Conservation (phyloP, 1,140 invertebrate genomes). For the Thaumatotibia leucotreta region DNA sequence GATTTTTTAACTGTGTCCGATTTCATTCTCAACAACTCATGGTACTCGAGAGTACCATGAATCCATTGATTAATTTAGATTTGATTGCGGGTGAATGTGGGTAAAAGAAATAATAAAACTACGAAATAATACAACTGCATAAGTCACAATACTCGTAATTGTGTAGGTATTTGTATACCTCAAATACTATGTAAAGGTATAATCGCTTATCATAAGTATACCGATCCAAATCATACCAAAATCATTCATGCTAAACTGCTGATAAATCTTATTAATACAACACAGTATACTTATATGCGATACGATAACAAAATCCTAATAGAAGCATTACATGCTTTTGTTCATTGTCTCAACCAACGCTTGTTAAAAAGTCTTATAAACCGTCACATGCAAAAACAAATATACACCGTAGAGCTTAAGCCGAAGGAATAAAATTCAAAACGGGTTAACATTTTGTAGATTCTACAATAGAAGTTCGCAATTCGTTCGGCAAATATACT, state of each 20-base stretch:
- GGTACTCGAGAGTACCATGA: no score
- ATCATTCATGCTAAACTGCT: background rate
- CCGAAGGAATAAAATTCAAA: background rate
- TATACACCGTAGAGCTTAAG: background rate
- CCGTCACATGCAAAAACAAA: background rate
- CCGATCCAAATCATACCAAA: background rate
- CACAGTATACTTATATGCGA: no score
- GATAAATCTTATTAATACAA: background rate
- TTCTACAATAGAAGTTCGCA: background rate
- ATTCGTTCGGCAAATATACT: background rate
- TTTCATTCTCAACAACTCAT: no score
- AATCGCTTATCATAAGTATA: no score
- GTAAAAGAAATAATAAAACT: no score
- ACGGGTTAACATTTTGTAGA: background rate
- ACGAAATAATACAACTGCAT: no score
- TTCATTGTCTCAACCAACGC: constrained; percentile 2
- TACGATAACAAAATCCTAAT: background rate
- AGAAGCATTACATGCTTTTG: background rate
- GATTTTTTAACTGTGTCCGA: no score
- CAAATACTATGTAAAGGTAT: no score
- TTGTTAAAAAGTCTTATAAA: background rate
- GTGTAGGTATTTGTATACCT: no score
- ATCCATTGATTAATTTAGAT: no score
- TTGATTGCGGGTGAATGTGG: no score
- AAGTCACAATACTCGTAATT: no score